Evolutionary conservation across 2,797 vertebrate species (phyloP), one percentile per base, ranked within the genome.

Genomic region (Scolopax rusticola): DNA sequence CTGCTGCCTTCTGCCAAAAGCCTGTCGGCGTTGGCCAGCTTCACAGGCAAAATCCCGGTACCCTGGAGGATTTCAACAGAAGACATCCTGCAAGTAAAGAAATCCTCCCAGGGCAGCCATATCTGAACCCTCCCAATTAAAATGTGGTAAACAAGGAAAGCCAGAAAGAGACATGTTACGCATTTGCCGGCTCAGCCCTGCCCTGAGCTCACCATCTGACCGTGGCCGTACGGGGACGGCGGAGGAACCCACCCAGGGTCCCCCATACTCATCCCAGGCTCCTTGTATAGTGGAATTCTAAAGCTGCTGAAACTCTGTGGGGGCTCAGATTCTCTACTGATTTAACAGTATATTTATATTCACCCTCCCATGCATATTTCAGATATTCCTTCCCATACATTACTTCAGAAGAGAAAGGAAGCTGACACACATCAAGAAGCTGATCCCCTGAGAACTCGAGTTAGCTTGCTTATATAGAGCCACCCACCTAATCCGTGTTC

Each of bases 401-500:
- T 77, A 74, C 78, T 80, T 70, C 84, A 71, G 84, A 71, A 87
- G 67, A 78, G 60, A 64, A 90, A 80, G 71, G 23, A 75, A 90
- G 78, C 84, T 83, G 88, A 67, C 86, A 83, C 65, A 40, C 75
- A 80, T 74, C 57, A 83, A 61, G 84, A 59, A 91, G n/a, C 70
- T 94, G 69, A 70, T 67, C 91, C 63, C 63, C 50, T 32, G 61
- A 88, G 93, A 75, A 88, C 71, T 64, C 73, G 38, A 81, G 89
- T 57, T 84, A 91, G 85, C 73, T 33, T 51, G 59, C 90, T 95
- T 89, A 79, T 78, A 76, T n/a, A 47, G 19, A 88, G 54, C 94
- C 90, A 88, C 90, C 93, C 91, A 91, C 91, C 61, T 81, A 89
- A 63, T 38, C 61, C 77, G 7, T 59, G 90, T 81, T 76, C 91